phyloP scores from a whole-genome alignment of 2,888 invertebrate species.

The Xestobium rufovillosum region DNA sequence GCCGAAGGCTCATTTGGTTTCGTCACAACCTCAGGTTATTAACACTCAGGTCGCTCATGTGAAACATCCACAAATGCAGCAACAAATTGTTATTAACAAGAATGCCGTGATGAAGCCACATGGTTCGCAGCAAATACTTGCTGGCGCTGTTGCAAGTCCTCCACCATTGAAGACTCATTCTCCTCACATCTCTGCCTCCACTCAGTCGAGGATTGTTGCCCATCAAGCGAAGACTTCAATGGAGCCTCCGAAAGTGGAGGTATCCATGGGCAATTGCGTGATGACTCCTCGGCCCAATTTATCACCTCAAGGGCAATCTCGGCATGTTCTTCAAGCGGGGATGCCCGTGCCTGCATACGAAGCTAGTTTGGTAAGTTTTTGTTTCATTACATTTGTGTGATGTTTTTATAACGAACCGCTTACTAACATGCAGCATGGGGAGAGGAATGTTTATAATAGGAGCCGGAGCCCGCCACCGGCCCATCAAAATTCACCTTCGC shows the following conservation, averaged over 20 bases:
- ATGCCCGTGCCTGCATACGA: constrained; percentile 57
- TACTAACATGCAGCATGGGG: constrained; percentile 52
- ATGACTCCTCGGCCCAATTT: constrained; percentile 44
- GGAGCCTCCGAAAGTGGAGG: constrained; percentile 51
- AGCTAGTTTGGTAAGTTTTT: constrained; percentile 60
- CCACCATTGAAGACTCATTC: constrained; percentile 24
- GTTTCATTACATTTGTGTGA: constrained; percentile 1
- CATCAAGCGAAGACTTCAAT: constrained; percentile 39
- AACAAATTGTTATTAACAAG: constrained; percentile 38
- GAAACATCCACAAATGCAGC: constrained; percentile 34
- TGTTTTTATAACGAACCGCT: constrained; percentile 19
- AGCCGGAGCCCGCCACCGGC: constrained; percentile 76
- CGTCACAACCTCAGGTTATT: constrained; percentile 16
- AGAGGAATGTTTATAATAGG: constrained; percentile 37
- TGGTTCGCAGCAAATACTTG: constrained; percentile 43
- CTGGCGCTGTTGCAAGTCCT: constrained; percentile 48
- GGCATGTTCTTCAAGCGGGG: constrained; percentile 48
- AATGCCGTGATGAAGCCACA: constrained; percentile 28
- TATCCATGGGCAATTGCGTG: constrained; percentile 48
- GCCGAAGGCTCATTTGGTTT: constrained; percentile 21
- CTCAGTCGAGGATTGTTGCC: constrained; percentile 38
- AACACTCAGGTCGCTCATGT: constrained; percentile 44
- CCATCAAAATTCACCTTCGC: constrained; percentile 71
- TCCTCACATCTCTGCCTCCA: constrained; percentile 7
- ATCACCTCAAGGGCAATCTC: constrained; percentile 47